phyloP scores from a whole-genome alignment of 35 echinoderm and acorn worm genomes.

The Ophioderma brevispina region DNA sequence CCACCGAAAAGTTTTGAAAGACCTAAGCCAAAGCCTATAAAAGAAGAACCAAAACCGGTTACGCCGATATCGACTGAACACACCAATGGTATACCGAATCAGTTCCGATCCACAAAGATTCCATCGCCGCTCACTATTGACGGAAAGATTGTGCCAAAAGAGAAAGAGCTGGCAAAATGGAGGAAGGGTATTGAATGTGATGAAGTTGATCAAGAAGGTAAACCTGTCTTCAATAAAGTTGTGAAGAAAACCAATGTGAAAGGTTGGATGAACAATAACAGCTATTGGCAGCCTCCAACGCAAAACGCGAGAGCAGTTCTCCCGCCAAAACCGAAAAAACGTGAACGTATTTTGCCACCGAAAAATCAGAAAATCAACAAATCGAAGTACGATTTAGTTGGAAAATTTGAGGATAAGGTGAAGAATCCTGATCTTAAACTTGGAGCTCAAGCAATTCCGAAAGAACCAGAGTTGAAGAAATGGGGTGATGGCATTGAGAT shows the following conservation, averaged over 20 bases:
- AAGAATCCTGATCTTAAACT: slow-evolving; percentile 55
- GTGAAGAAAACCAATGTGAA: slow-evolving; percentile 82
- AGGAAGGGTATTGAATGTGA: slow-evolving; percentile 66
- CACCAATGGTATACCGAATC: slow-evolving; percentile 54
- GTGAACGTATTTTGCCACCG: neutral
- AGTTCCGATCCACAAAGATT: slow-evolving; percentile 45
- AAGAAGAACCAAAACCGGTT: slow-evolving; percentile 44
- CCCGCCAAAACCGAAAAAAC: neutral
- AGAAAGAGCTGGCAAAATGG: slow-evolving; percentile 70
- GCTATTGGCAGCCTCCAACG: slow-evolving; percentile 58
- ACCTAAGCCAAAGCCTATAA: slow-evolving; percentile 19
- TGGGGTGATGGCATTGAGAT: slow-evolving; percentile 89
- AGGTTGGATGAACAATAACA: slow-evolving; percentile 82
- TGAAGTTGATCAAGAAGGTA: slow-evolving; percentile 53
- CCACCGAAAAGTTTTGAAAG: neutral
- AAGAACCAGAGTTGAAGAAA: slow-evolving; percentile 69
- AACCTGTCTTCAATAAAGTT: slow-evolving; percentile 72
- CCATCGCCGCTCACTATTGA: slow-evolving; percentile 50
- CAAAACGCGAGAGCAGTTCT: neutral
- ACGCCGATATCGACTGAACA: slow-evolving; percentile 34
- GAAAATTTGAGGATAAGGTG: slow-evolving; percentile 82
- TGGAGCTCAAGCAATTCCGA: slow-evolving; percentile 60
- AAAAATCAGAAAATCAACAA: slow-evolving; percentile 65
- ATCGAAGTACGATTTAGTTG: slow-evolving; percentile 71
- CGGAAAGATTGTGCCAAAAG: slow-evolving; percentile 80